These are phyloP conservation scores for Coturnix japonica DNA, from an alignment of 2,113 vertebrate species.

Conservation along the genomic window DNA sequence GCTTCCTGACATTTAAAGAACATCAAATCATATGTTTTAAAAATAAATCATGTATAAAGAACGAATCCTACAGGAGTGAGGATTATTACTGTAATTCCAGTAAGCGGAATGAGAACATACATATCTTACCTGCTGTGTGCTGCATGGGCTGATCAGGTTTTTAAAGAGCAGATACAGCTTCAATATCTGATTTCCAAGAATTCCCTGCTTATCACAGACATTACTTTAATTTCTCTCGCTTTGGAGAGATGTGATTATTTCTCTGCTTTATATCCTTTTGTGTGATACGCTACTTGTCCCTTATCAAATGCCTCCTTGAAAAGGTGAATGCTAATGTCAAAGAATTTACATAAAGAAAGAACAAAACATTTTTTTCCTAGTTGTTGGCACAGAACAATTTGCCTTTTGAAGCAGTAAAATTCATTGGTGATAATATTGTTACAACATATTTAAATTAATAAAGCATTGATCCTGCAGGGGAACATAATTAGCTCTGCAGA, in stretches of 20 bases:
- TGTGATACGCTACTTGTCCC: neutral
- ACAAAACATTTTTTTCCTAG: slow-evolving; percentile 21
- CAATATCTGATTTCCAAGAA: slow-evolving; percentile 4
- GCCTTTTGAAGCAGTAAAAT: slow-evolving; percentile 41
- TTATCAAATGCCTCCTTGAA: slow-evolving; percentile 5
- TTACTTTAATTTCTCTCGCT: neutral
- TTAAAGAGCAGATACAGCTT: neutral
- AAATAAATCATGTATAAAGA: neutral
- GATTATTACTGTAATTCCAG: neutral
- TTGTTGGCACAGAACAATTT: slow-evolving; percentile 26
- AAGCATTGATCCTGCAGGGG: slow-evolving; percentile 18
- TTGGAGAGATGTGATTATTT: slow-evolving; percentile 6
- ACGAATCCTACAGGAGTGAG: neutral
- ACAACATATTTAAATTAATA: slow-evolving; percentile 47
- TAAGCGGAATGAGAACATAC: neutral
- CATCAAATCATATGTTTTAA: neutral
- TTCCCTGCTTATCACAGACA: neutral
- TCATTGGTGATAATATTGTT: slow-evolving; percentile 39
- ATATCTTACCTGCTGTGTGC: neutral
- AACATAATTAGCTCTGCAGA: slow-evolving; percentile 41
- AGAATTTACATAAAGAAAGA: slow-evolving; percentile 40
- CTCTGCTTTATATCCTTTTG: neutral
- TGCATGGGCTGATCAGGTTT: neutral
- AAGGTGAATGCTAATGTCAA: slow-evolving; percentile 36
- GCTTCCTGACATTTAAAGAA: neutral